Evolutionary conservation across 2,888 invertebrate species (phyloP), one percentile per base, ranked within the genome.

Genomic region (Acanthosepion lycidas): DNA sequence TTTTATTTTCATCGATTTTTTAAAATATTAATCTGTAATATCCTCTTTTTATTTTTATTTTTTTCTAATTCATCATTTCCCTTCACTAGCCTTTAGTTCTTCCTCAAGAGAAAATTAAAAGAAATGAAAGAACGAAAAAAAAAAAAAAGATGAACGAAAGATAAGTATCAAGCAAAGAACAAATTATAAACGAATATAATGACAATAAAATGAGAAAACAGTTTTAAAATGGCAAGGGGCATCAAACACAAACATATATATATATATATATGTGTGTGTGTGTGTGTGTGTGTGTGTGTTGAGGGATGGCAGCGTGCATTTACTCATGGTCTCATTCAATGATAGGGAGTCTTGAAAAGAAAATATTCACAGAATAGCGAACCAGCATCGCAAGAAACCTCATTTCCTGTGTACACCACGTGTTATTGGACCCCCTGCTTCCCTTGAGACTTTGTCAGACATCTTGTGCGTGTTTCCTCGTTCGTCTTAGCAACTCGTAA

Each of bases 381-480:
- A 78, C n/a, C 78, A 78, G 78, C 78, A 78, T 78, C 78, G 78
- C 78, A 78, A 78, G 78, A 78, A 78, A 78, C n/a, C n/a, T 78
- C 78, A 78, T 78, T 78, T 78, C 78, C 78, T 78, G n/a, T 78
- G 78, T 18, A n/a, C 78, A 78, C 78, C 78, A 78, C 78, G 33
- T 78, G 78, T 78, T 78, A 78, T 78, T 78, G n/a, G 78, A 78
- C 78, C 78, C 33, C 78, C 78, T 78, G 78, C 78, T 78, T 78
- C 78, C 78, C 78, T 78, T n/a, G 78, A 78, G 78, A 78, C n/a
- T 78, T 78, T 78, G n/a, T 78, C 78, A 78, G 78, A 78, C 78
- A 78, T 78, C 78, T 78, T 78, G 15, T 78, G 78, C 78, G 78
- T 78, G 78, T 78, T 78, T n/a, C 78, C 18, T 15, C n/a, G 78